phyloP scores from a whole-genome alignment of 1,140 invertebrate genomes.

The Zaprionus kolodkinae region DNA sequence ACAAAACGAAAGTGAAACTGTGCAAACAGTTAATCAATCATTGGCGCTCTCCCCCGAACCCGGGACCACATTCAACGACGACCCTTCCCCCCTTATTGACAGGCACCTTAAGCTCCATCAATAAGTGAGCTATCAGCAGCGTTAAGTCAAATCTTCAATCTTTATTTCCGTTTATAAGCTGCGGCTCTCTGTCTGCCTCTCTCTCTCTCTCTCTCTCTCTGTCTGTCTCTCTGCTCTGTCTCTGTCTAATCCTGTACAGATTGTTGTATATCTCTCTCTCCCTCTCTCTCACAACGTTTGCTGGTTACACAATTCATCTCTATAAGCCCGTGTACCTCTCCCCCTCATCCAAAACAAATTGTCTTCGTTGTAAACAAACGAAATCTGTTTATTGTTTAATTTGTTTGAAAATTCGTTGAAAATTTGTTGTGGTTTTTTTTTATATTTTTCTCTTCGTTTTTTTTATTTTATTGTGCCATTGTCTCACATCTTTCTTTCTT shows the following conservation, averaged over 20 bases:
- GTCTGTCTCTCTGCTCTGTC: slow-evolving; percentile 10
- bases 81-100: no score
- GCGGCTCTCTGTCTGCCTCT: slow-evolving; percentile 2
- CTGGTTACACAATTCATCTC: slow-evolving; percentile 53
- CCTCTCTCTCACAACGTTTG: slow-evolving; percentile 22
- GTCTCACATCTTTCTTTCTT: slow-evolving; percentile 17
- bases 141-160: slow-evolving; percentile 14
- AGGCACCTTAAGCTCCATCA: background rate
- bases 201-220: slow-evolving; percentile 2
- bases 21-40: slow-evolving; percentile 23
- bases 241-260: slow-evolving; percentile 43
- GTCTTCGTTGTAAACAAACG: slow-evolving; percentile 68
- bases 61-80: no score
- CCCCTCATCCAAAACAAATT: slow-evolving; percentile 58
- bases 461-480: slow-evolving; percentile 45
- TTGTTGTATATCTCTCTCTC: slow-evolving; percentile 34
- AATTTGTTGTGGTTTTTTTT: slow-evolving; percentile 52
- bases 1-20: slow-evolving; percentile 30
- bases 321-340: slow-evolving; percentile 39
- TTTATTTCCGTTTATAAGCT: slow-evolving; percentile 18
- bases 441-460: background rate
- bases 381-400: slow-evolving; percentile 71
- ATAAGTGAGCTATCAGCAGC: slow-evolving; percentile 25
- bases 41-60: background rate
- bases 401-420: slow-evolving; percentile 41